phyloP scores from a whole-genome alignment of 2,797 vertebrate species.

The Lithobates sylvaticus region DNA sequence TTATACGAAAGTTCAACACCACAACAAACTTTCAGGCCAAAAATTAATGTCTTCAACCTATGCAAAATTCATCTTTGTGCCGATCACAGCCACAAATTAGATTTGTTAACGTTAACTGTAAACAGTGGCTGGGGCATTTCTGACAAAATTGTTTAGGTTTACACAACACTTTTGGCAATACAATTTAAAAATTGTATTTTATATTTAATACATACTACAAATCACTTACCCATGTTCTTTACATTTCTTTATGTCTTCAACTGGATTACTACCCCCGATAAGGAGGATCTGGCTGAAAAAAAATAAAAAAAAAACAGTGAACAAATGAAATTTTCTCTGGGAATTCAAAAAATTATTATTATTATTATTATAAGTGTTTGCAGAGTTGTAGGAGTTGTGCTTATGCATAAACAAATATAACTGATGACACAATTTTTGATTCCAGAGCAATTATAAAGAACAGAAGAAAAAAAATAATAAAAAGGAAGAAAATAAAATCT shows the following conservation, averaged over 20 bases:
- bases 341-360: neutral
- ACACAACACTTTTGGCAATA: neutral
- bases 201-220: neutral
- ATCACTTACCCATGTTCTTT: slow-evolving; percentile 84
- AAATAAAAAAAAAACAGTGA: neutral
- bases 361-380: neutral
- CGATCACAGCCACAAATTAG: neutral
- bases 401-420: neutral
- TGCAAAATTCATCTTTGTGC: too few species aligned
- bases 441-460: neutral
- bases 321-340: neutral
- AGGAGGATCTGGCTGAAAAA: slow-evolving; percentile 89
- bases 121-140: neutral
- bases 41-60: neutral
- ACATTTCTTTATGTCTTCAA: slow-evolving; percentile 91
- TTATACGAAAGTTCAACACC: too few species aligned
- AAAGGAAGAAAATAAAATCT: slow-evolving; percentile 41
- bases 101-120: neutral
- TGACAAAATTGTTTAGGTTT: neutral
- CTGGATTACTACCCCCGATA: slow-evolving; percentile 93
- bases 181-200: neutral
- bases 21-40: neutral
- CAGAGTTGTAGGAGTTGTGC: too few species aligned
- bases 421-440: neutral
- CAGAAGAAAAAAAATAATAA: too few species aligned